Evolutionary conservation across 1,140 invertebrate genomes (phyloP), one percentile per base, ranked within the genome.

Genomic region (Geopemphigus sp.): DNA sequence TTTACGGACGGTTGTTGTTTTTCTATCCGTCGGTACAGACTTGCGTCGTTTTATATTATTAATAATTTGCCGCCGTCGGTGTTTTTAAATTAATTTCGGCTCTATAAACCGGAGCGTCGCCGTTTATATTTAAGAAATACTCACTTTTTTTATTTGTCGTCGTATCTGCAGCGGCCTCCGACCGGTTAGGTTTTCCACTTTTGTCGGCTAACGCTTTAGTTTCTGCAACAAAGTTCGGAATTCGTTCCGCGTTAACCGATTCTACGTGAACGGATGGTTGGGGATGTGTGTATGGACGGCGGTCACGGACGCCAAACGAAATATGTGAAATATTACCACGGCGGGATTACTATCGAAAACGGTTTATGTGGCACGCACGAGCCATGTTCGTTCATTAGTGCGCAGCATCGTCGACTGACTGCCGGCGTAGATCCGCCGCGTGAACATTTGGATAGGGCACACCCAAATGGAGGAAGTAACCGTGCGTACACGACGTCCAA

Each of bases 401-500:
- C 63, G 74, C 54, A 61, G 74, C 74, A 78, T 78, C 57, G 61
- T 78, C 74, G 74, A 63, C 57, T 63, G 74, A 78, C 54, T 78
- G 45, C 29, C 15, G n/a, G 32, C 3, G 39, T 39, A 76, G 74
- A 78, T 78, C 57, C 74, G 74, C 74, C 63, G 11, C 10, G 57
- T 78, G 74, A 78, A 10, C 74, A 78, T 57, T 78, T 50, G 22
- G 57, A 61, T 61, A 63, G 74, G 74, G 74, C 74, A 78, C 74
- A 78, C 74, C 74, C 74, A 39, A 78, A 78, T 29, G 61, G 74
- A 61, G 74, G 74, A 78, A 78, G 74, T 78, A 47, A 50, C 74
- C 32, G 32, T 39, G 8, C n/a, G n/a, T 39, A 24, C 50, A 61
- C 50, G 61, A 61, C 57, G 61, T 63, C 57, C 4, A 61, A 63